These are phyloP conservation scores for Dromaius novaehollandiae DNA, from an alignment of 2,113 vertebrate species.

Conservation along the genomic window DNA sequence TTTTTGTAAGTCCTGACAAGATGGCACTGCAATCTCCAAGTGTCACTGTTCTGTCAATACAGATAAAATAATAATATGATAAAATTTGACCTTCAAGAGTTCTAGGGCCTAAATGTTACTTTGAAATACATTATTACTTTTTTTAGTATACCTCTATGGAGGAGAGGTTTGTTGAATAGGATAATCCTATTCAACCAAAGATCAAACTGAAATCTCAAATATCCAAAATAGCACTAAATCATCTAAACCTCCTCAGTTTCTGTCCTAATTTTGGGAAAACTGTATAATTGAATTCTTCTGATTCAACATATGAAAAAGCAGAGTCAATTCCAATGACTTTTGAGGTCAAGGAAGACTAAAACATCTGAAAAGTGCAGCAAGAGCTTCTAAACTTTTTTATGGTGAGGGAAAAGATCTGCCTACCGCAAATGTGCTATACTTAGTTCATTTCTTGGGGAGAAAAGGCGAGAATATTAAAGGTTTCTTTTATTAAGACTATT, in stretches of 20 bases:
- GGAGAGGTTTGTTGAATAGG: background rate
- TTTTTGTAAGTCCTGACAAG: background rate
- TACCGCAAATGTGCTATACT: background rate
- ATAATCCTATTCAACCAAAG: background rate
- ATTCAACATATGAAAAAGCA: background rate
- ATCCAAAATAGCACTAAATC: background rate
- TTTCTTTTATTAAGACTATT: background rate
- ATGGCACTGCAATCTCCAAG: background rate
- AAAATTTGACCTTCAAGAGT: background rate
- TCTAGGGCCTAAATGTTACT: background rate
- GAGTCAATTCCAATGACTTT: background rate
- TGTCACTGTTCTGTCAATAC: background rate
- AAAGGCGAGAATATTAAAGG: background rate
- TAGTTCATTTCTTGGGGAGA: background rate
- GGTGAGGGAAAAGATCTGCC: background rate
- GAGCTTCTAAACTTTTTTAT: background rate
- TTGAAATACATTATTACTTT: background rate
- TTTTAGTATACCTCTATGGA: background rate
- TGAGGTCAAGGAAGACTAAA: background rate
- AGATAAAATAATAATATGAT: background rate
- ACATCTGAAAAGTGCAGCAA: background rate
- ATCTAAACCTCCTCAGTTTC: background rate
- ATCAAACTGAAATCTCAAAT: background rate
- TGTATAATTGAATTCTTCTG: background rate
- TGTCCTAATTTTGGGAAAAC: background rate